Percentiles rank a stretch among this genome's conserved stretches.
phyloP scores from a whole-genome alignment of 2,113 vertebrate species.

The Cepphus grylle region DNA sequence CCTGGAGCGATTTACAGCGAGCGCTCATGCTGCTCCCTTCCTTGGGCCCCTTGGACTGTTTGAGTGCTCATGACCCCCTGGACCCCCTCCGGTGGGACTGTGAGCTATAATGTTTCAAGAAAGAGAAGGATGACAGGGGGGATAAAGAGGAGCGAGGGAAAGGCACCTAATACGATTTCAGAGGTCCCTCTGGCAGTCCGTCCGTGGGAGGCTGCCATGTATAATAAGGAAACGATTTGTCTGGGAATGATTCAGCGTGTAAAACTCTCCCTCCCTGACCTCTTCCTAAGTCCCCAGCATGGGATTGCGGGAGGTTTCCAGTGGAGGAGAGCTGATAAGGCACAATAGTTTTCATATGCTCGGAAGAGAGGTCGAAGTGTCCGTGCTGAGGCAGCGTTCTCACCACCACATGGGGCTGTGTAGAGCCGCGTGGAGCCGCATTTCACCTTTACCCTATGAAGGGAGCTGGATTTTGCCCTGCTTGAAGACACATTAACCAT shows the following conservation, averaged over 20 bases:
- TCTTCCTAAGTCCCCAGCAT: not conserved
- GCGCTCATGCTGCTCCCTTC: not conserved
- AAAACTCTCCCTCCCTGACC: slow-evolving; percentile 34
- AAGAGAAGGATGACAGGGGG: not conserved
- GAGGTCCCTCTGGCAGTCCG: slow-evolving; percentile 44
- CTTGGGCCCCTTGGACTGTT: not conserved
- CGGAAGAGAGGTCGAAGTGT: not conserved
- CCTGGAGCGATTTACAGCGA: not conserved
- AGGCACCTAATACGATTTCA: slow-evolving; percentile 38
- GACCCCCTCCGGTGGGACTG: not conserved
- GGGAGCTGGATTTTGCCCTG: not conserved
- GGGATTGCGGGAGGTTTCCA: not conserved
- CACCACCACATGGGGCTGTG: accelerated
- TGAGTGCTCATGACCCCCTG: not conserved
- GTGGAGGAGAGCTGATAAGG: not conserved
- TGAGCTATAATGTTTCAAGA: not conserved
- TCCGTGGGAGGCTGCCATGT: slow-evolving; percentile 60
- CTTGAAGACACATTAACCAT: not conserved
- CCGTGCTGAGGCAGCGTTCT: not conserved
- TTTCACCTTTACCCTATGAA: not conserved
- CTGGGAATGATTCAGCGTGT: slow-evolving; percentile 49
- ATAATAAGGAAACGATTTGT: slow-evolving; percentile 64
- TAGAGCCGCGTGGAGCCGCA: not conserved
- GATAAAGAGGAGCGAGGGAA: slow-evolving; percentile 16
- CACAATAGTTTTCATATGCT: not conserved